These are phyloP conservation scores for Crotalus horridus DNA, from an alignment of 2,113 vertebrate genomes.

Conservation along the genomic window DNA sequence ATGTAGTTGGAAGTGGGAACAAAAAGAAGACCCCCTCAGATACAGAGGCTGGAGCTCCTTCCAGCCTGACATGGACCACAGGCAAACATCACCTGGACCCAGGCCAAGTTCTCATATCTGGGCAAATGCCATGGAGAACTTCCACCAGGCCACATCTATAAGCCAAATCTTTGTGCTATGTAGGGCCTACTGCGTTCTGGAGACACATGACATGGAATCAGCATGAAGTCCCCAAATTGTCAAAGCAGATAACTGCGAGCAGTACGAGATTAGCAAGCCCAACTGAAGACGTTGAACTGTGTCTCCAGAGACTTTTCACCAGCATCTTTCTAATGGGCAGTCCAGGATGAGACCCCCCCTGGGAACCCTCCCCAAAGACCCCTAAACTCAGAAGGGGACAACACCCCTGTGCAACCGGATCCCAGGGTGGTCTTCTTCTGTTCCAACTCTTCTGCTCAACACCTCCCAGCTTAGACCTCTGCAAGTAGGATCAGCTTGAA, in stretches of 20 bases:
- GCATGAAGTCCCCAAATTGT: not conserved
- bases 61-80: slow-evolving; percentile 6
- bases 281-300: not conserved
- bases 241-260: not conserved
- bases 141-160: not conserved
- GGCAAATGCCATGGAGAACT: not conserved
- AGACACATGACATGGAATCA: not conserved
- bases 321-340: not conserved
- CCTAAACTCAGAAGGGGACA: not conserved
- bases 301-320: no score
- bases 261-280: not conserved
- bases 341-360: not conserved
- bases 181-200: not conserved
- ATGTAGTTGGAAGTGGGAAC: slow-evolving; percentile 32
- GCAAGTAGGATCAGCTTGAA: not conserved
- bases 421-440: not conserved
- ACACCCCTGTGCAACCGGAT: not conserved
- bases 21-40: not conserved
- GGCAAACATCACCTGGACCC: not conserved
- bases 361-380: not conserved
- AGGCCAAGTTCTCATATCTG: not conserved
- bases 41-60: slow-evolving; percentile 31
- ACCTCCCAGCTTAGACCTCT: not conserved
- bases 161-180: not conserved
- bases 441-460: no score